phyloP scores from a whole-genome alignment of 2,888 invertebrate species.

The Spodoptera littoralis region DNA sequence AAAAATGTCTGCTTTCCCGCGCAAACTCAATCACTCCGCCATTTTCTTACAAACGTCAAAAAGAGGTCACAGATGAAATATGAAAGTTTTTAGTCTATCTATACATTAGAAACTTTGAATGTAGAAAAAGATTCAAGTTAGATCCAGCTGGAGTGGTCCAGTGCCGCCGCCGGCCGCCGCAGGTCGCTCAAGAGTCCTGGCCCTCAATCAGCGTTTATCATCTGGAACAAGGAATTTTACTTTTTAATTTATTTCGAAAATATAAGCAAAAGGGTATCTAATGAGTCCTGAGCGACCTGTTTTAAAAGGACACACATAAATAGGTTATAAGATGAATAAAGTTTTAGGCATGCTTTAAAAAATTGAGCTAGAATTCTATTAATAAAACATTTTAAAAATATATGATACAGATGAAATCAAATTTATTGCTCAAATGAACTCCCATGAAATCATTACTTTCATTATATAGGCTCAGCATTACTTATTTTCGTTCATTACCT shows the following conservation, averaged over 20 bases:
- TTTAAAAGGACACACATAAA: constrained; percentile 48
- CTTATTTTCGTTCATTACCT: too few species aligned
- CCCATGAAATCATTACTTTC: too few species aligned
- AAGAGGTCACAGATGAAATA: constrained; percentile 12
- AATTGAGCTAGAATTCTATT: too few species aligned
- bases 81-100: constrained; percentile 24
- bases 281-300: constrained; percentile 86
- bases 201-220: constrained; percentile 86
- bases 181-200: constrained; percentile 85
- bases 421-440: too few species aligned
- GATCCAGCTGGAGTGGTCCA: constrained; percentile 51
- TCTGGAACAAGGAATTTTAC: constrained; percentile 88
- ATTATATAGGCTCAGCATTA: too few species aligned
- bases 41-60: constrained; percentile 30
- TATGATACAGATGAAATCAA: too few species aligned
- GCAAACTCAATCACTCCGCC: background rate
- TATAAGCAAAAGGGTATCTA: constrained; percentile 62
- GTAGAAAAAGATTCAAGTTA: constrained; percentile 47
- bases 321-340: constrained; percentile 16
- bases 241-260: constrained; percentile 74
- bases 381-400: too few species aligned
- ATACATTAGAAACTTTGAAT: constrained; percentile 38
- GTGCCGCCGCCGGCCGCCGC: constrained; percentile 60
- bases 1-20: constrained; percentile 15
- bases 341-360: constrained; percentile 7